These are phyloP conservation scores for Gavia stellata DNA, from an alignment of 2,113 vertebrate species.

Conservation along the genomic window DNA sequence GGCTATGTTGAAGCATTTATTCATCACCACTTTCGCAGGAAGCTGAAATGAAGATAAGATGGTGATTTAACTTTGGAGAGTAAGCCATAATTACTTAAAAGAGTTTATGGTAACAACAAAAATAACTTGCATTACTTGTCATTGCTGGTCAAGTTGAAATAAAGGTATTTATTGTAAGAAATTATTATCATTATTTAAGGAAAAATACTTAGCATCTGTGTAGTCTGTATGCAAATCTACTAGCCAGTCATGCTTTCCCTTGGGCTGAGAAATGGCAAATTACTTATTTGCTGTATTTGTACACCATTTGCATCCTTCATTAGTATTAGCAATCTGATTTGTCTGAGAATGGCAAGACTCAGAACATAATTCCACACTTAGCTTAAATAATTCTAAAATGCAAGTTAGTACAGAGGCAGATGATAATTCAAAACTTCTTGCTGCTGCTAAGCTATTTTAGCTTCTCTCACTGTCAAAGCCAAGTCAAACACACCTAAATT, in stretches of 20 bases:
- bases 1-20: not conserved
- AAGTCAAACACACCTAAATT: constrained; percentile 13
- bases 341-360: not conserved
- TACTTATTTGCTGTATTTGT: not conserved
- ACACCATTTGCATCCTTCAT: not conserved
- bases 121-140: not conserved
- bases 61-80: not conserved
- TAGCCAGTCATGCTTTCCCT: not conserved
- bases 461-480: not conserved
- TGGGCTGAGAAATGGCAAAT: not conserved
- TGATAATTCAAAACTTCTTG: not conserved
- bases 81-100: not conserved
- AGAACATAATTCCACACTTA: not conserved
- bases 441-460: constrained; percentile 6
- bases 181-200: not conserved
- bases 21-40: not conserved
- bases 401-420: not conserved
- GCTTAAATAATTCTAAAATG: not conserved
- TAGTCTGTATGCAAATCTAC: not conserved
- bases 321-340: not conserved
- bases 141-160: not conserved
- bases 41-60: not conserved
- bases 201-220: not conserved
- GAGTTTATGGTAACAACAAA: not conserved
- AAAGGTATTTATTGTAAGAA: not conserved